Base-by-base conservation (phyloP, 2,888 invertebrate genomes). In the Cremastinae sp. region DNA sequence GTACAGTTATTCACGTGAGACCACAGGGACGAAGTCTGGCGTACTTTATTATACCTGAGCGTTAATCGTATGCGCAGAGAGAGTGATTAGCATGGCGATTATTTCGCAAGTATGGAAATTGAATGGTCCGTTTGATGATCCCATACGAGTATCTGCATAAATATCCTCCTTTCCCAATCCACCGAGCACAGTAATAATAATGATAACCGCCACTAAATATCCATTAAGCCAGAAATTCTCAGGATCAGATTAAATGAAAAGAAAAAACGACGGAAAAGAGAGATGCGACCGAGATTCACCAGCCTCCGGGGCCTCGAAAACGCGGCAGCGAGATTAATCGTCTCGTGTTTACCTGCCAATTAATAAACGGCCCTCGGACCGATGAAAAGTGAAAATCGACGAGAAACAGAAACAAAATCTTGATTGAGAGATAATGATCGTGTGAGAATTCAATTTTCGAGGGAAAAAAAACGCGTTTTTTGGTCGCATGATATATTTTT, bases 71-170 rank as follows among this genome's bases (percentile, higher is more conserved):
- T 84, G 84, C 10, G 22, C 85, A 86, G 83, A 28, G 28, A 28
- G 85, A 87, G 84, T 85, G 86, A 88, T 88, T 87, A 87, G 83
- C 86, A 84, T 87, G 85, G 84, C 85, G 84, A 88, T 88, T 85
- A 88, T 87, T 88, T 87, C 83, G 62, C 73, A 74, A 59, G 22
- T 28, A 38, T 59, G 51, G 54, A 73, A 65, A 62, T 70, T 77
- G 47, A 64, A 64, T 69, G 58, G 38, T 16, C 64, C 72, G 20
- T 22, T 69, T 47, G 18, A 34, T 59, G 38, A 14, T 28, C 14
- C 14, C 49, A n/a, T 14, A 28, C 22, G 54, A 65, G 9, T 8
- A 16, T 18, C 20, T 28, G 12, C 54, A 14, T 22, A 22, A 5
- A 58, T 20, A 56, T 22, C 22, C 22, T 8, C 22, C 2, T 22